These are phyloP conservation scores for Hozukius guyotensis DNA, from an alignment of 2,797 vertebrate species.

Conservation along the genomic window DNA sequence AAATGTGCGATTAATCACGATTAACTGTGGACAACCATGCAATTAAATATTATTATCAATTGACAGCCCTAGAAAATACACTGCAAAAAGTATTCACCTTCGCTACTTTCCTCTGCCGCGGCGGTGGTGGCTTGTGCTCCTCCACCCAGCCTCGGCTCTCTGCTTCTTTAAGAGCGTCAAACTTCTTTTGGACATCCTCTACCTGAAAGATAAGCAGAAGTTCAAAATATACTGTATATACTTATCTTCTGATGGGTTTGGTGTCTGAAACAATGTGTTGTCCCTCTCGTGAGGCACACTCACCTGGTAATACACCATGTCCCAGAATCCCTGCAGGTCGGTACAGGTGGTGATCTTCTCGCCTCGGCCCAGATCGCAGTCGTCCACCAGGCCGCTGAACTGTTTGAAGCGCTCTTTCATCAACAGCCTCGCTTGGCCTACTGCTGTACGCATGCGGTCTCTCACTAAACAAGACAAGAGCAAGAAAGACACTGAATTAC, in stretches of 20 bases:
- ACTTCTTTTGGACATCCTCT: conserved; percentile 91
- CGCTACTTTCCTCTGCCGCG: conserved; percentile 74
- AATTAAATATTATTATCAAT: no score
- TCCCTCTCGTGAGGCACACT: not conserved
- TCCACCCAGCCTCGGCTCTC: conserved; percentile 88
- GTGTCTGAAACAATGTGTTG: not conserved
- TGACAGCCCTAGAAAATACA: not conserved
- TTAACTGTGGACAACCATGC: no score
- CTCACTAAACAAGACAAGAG: conserved; percentile 80
- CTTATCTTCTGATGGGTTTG: not conserved
- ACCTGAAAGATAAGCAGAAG: conserved; percentile 76
- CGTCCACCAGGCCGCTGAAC: conserved; percentile 90
- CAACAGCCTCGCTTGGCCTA: conserved; percentile 93
- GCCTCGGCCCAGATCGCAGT: conserved; percentile 90
- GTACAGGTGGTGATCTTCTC: conserved; percentile 89
- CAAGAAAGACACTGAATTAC: not conserved
- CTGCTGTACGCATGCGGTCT: conserved; percentile 88
- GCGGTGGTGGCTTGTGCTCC: conserved; percentile 66
- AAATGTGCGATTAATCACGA: no score
- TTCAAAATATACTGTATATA: not conserved
- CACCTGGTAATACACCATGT: conserved; percentile 96
- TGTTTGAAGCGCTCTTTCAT: conserved; percentile 94
- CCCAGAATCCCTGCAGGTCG: conserved; percentile 98
- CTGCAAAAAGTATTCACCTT: conserved; percentile 79
- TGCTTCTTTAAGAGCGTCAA: conserved; percentile 85